Percentiles rank a stretch among this genome's conserved stretches.
Evolutionary conservation across 2,113 vertebrate species (phyloP).

Genomic region (Ammodytes marinus): DNA sequence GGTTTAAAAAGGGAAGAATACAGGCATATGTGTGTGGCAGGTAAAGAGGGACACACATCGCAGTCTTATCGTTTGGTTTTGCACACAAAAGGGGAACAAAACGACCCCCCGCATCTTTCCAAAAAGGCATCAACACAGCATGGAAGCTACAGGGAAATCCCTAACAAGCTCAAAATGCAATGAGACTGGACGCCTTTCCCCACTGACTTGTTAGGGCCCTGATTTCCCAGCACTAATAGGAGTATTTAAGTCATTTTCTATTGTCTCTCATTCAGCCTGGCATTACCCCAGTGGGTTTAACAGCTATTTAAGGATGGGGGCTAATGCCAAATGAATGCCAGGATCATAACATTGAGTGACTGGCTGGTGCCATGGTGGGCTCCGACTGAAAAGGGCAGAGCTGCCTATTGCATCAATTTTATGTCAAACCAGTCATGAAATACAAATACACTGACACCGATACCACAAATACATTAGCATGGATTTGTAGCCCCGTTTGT

Average conservation of each 20-base stretch:
- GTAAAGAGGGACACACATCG: slow-evolving; percentile 1
- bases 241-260: slow-evolving; percentile 82
- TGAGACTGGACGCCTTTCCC: slow-evolving; percentile 76
- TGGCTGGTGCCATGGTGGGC: slow-evolving; percentile 68
- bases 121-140: slow-evolving; percentile 78
- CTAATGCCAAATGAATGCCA: slow-evolving; percentile 77
- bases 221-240: slow-evolving; percentile 79
- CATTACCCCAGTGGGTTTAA: slow-evolving; percentile 73
- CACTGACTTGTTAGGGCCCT: slow-evolving; percentile 82
- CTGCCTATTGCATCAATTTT: slow-evolving; percentile 74
- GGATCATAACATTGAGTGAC: slow-evolving; percentile 77
- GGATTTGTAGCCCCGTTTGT: neutral
- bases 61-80: slow-evolving; percentile 22
- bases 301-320: slow-evolving; percentile 73
- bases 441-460: slow-evolving; percentile 48
- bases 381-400: slow-evolving; percentile 76
- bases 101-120: slow-evolving; percentile 48
- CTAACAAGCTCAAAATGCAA: slow-evolving; percentile 83
- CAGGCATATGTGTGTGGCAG: slow-evolving; percentile 5
- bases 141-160: slow-evolving; percentile 70
- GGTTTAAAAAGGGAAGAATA: neutral
- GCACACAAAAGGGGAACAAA: slow-evolving; percentile 49
- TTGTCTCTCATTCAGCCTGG: slow-evolving; percentile 78
- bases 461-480: slow-evolving; percentile 31
- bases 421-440: slow-evolving; percentile 70